Evolutionary conservation across 2,113 vertebrate species (phyloP).

Genomic region (Bujurquina vittata): DNA sequence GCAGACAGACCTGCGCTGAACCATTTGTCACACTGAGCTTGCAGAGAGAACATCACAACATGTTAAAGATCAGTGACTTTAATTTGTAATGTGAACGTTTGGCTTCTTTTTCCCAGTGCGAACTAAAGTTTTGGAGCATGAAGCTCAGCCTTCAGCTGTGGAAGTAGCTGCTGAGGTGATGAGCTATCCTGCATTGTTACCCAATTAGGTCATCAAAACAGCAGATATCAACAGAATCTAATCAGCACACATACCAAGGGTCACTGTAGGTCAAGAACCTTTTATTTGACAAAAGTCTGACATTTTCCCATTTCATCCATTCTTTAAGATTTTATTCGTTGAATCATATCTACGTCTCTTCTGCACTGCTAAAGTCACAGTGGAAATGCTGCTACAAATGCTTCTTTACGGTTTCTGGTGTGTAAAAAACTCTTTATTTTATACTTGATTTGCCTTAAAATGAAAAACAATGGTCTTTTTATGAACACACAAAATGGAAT

Average conservation of each 20-base stretch:
- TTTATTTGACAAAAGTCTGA: not conserved
- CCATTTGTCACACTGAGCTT: not conserved
- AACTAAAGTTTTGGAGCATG: not conserved
- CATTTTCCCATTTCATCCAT: not conserved
- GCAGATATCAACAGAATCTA: too few relatives aligned
- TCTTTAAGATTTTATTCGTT: rapidly evolving
- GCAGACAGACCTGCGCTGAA: constrained; percentile 21
- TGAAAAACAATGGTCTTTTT: not conserved
- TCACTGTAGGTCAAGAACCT: not conserved
- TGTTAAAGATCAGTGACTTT: constrained; percentile 9
- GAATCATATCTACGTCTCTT: not conserved
- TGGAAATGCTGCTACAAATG: not conserved
- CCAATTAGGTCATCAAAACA: not conserved
- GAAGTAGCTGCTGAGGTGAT: not conserved
- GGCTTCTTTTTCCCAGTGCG: constrained; percentile 5
- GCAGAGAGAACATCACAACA: constrained; percentile 32
- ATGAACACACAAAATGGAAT: not conserved
- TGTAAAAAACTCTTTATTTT: not conserved
- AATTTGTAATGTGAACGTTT: not conserved
- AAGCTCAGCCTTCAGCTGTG: not conserved
- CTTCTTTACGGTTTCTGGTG: not conserved
- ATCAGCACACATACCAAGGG: rapidly evolving
- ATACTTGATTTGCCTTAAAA: not conserved
- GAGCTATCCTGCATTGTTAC: not conserved
- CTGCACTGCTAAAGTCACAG: not conserved